Evolutionary conservation across 2,113 vertebrate genomes (phyloP).

Genomic region (Etia nguti): DNA sequence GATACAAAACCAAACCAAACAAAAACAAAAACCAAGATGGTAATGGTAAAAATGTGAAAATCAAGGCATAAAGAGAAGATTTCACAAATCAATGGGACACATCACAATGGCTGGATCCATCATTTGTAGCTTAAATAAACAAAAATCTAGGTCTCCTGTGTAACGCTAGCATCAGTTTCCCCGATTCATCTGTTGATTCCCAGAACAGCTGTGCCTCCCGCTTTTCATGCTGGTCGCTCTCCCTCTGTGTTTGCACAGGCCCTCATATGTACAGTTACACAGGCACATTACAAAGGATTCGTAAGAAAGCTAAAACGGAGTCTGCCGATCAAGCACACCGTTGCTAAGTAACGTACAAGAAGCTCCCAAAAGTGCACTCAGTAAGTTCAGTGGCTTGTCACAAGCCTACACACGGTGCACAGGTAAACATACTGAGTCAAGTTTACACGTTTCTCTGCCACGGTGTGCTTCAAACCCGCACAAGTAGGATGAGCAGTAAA

Average conservation of each 20-base stretch:
- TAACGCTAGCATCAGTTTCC: not conserved
- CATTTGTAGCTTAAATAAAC: not conserved
- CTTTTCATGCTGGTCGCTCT: not conserved
- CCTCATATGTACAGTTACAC: not conserved
- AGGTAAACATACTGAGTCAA: constrained; percentile 52
- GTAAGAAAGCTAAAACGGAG: constrained; percentile 46
- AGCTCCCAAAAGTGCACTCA: constrained; percentile 53
- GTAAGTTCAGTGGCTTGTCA: constrained; percentile 50
- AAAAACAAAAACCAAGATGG: not conserved
- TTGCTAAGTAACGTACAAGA: constrained; percentile 70
- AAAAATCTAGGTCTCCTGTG: not conserved
- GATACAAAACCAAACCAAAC: not conserved
- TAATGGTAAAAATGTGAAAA: not conserved
- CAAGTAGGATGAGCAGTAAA: not conserved
- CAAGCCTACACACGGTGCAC: constrained; percentile 41
- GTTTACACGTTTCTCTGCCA: not conserved
- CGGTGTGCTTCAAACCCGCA: not conserved
- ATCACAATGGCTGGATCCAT: not conserved
- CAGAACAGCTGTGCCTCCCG: not conserved
- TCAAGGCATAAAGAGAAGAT: not conserved
- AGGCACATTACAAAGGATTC: not conserved
- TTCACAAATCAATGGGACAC: not conserved
- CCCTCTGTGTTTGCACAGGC: not conserved
- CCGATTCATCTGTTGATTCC: constrained; percentile 20
- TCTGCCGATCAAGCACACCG: constrained; percentile 36